Evolutionary conservation across 1,140 invertebrate species (phyloP).

Genomic region (Aphis gossypii): DNA sequence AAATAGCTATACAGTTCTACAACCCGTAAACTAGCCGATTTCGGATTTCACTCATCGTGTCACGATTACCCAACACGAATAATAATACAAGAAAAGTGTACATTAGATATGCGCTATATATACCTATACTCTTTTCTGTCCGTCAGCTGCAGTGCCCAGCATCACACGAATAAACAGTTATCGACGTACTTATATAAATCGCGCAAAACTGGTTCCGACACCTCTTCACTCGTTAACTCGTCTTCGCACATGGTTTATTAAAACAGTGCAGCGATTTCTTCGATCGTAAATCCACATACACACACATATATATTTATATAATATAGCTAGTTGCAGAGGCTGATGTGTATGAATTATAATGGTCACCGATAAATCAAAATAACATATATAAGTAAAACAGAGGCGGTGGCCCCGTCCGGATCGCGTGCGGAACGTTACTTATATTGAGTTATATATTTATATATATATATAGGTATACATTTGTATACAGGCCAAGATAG

Average conservation of each 20-base stretch:
- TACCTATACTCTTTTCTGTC: not conserved
- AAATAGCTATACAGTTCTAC: not conserved
- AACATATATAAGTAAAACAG: slow-evolving; percentile 16
- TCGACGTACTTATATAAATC: not conserved
- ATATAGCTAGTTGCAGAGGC: not conserved
- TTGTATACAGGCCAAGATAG: not conserved
- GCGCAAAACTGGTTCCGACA: not conserved
- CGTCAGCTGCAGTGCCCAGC: not conserved
- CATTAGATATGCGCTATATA: not conserved
- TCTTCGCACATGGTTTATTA: not conserved
- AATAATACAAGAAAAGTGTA: not conserved
- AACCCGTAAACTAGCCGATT: not conserved
- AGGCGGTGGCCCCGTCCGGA: not conserved
- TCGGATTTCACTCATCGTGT: not conserved
- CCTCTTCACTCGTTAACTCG: slow-evolving; percentile 5
- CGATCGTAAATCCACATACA: not conserved
- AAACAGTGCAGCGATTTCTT: not conserved
- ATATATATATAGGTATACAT: not conserved
- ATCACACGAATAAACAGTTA: not conserved
- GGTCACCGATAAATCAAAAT: not conserved
- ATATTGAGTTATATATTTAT: not conserved
- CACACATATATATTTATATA: not conserved
- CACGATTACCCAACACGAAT: not conserved
- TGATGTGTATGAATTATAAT: not conserved
- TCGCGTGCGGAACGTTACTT: not conserved